phyloP scores from a whole-genome alignment of 2,797 vertebrate genomes.

The Anabacerthia variegaticeps region DNA sequence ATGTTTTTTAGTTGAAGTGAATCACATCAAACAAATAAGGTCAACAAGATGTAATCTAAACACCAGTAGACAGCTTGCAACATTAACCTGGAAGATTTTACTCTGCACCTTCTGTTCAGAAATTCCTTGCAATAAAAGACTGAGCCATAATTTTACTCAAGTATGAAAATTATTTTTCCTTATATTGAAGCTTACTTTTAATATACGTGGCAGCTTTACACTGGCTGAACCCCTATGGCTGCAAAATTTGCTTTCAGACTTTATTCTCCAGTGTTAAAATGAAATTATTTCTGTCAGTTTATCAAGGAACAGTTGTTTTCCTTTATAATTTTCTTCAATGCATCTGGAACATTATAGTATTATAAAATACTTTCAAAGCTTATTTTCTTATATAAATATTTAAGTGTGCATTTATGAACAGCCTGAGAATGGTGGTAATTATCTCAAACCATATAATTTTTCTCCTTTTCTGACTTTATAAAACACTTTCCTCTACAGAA shows the following conservation, averaged over 20 bases:
- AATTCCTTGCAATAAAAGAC: not conserved
- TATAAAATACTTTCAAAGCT: not conserved
- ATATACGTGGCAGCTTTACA: not conserved
- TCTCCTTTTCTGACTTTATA: not conserved
- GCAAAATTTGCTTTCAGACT: not conserved
- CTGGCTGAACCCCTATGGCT: not conserved
- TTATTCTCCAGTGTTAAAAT: not conserved
- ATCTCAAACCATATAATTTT: not conserved
- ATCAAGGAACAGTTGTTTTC: not conserved
- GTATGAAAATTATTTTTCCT: not conserved
- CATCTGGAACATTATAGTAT: not conserved
- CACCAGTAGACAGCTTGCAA: not conserved
- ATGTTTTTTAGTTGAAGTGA: not conserved
- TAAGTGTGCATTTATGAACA: not conserved
- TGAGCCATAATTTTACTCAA: not conserved
- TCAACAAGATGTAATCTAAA: not conserved
- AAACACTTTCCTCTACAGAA: not conserved
- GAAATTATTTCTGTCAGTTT: slow-evolving; percentile 4
- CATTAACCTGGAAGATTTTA: not conserved
- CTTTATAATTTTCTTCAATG: not conserved
- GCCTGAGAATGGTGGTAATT: not conserved
- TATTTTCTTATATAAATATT: not conserved
- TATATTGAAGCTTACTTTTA: not conserved
- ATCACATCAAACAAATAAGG: not conserved
- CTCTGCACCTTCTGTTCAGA: not conserved